Percentiles rank a stretch among this genome's conserved stretches.
Conservation (phyloP, 2,113 vertebrate genomes). For the Clinocottus analis region DNA sequence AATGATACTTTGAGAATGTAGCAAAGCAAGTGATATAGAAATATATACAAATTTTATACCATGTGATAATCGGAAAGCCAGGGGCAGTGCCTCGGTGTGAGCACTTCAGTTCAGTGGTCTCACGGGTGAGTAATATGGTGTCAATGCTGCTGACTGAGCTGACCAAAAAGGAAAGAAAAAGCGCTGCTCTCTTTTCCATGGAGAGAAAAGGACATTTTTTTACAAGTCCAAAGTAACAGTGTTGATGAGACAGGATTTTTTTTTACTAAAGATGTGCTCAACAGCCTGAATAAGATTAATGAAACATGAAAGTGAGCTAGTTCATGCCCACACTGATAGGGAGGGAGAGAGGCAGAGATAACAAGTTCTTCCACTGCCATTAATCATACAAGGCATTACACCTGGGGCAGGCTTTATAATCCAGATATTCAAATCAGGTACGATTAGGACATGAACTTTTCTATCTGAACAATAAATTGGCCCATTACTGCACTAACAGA, state of each 20-base stretch:
- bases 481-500: conserved; percentile 30
- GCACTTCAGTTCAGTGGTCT: conserved; percentile 15
- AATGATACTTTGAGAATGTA: conserved; percentile 6
- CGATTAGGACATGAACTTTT: conserved; percentile 48
- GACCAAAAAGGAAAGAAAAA: conserved; percentile 47
- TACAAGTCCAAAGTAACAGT: conserved; percentile 20
- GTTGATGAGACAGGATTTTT: conserved; percentile 56
- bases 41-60: conserved; percentile 22
- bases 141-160: conserved; percentile 1
- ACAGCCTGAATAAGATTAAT: conserved; percentile 64
- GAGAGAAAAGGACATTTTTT: conserved; percentile 46
- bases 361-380: conserved; percentile 41
- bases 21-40: conserved; percentile 25
- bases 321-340: conserved; percentile 25
- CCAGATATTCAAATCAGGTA: conserved; percentile 53
- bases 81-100: conserved; percentile 36
- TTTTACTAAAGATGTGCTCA: conserved; percentile 47
- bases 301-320: conserved; percentile 65
- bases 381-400: conserved; percentile 57
- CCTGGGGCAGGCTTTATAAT: conserved; percentile 47
- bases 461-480: conserved; percentile 38
- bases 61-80: conserved; percentile 20
- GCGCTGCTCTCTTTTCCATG: neutral
- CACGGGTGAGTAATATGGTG: conserved; percentile 46
- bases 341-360: conserved; percentile 24